These are phyloP conservation scores for Cybosia mesomella DNA, from an alignment of 2,888 invertebrate species.

Conservation along the genomic window DNA sequence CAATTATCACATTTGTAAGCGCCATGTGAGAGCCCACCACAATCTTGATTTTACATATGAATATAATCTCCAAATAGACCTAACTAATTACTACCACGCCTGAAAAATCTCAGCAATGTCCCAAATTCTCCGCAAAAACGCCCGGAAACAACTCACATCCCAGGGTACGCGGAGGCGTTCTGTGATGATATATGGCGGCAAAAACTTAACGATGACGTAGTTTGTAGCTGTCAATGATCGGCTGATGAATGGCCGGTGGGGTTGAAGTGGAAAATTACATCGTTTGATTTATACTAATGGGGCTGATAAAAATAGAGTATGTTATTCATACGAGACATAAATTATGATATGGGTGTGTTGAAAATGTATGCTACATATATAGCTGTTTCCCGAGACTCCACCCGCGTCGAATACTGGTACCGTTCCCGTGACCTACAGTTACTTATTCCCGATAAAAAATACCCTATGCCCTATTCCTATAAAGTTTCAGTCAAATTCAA, in stretches of 20 bases:
- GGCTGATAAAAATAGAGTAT: constrained; percentile 36
- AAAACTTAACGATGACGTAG: constrained; percentile 61
- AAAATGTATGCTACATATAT: neutral
- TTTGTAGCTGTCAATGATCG: constrained; percentile 68
- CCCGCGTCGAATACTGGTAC: too few relatives aligned
- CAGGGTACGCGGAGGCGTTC: constrained; percentile 56
- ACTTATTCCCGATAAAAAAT: too few relatives aligned
- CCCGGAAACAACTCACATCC: constrained; percentile 31
- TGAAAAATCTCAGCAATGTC: constrained; percentile 53
- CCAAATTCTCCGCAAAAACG: constrained; percentile 47
- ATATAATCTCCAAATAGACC: constrained; percentile 10
- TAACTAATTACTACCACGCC: constrained; percentile 55
- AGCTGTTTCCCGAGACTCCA: too few relatives aligned
- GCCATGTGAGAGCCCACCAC: too few relatives aligned
- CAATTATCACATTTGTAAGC: too few relatives aligned
- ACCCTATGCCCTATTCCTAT: too few relatives aligned
- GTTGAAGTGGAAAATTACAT: constrained; percentile 66
- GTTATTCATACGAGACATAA: constrained; percentile 7
- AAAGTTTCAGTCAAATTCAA: too few relatives aligned
- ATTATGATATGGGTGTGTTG: neutral
- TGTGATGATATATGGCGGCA: constrained; percentile 70
- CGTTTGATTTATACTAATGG: constrained; percentile 65
- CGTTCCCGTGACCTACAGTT: too few relatives aligned
- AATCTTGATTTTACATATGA: too few relatives aligned
- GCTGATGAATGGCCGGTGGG: constrained; percentile 64